phyloP scores from a whole-genome alignment of 2,797 vertebrate genomes.

The Brotula barbata region DNA sequence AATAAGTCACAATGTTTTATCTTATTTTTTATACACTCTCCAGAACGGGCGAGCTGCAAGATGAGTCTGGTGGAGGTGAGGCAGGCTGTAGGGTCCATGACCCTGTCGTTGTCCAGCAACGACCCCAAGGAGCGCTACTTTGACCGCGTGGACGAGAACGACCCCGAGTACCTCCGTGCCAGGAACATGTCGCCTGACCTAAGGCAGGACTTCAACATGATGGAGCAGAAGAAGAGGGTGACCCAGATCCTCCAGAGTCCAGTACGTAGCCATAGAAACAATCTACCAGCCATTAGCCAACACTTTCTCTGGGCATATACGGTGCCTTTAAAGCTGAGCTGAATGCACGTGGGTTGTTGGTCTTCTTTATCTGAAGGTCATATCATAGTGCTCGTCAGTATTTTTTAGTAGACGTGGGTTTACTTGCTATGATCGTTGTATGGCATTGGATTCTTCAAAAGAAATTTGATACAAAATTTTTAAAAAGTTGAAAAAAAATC shows the following conservation, averaged over 20 bases:
- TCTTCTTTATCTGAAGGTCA: conserved; percentile 11
- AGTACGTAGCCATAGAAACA: conserved; percentile 70
- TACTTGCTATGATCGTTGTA: not conserved
- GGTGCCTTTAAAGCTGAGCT: conserved; percentile 38
- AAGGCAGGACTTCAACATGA: conserved; percentile 96
- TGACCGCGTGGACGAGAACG: conserved; percentile 83
- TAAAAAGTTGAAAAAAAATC: no score
- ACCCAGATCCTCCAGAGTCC: conserved; percentile 96
- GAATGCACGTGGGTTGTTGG: conserved; percentile 20
- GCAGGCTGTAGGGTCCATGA: conserved; percentile 73
- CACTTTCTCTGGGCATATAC: conserved; percentile 41
- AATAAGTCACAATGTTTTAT: conserved; percentile 24
- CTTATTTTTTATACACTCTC: conserved; percentile 35
- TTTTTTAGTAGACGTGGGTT: not conserved
- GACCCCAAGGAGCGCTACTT: conserved; percentile 89
- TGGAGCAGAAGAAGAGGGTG: conserved; percentile 97
- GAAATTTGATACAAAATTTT: not conserved
- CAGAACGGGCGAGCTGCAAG: conserved; percentile 30
- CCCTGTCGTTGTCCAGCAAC: conserved; percentile 84
- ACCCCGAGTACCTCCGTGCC: conserved; percentile 85
- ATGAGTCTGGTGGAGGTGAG: conserved; percentile 78
- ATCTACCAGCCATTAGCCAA: no score
- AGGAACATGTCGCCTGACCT: conserved; percentile 92
- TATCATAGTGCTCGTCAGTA: conserved; percentile 5
- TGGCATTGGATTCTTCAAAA: not conserved